Conservation (phyloP, 2,797 vertebrate species). For the Pseudomugil gertrudae region DNA sequence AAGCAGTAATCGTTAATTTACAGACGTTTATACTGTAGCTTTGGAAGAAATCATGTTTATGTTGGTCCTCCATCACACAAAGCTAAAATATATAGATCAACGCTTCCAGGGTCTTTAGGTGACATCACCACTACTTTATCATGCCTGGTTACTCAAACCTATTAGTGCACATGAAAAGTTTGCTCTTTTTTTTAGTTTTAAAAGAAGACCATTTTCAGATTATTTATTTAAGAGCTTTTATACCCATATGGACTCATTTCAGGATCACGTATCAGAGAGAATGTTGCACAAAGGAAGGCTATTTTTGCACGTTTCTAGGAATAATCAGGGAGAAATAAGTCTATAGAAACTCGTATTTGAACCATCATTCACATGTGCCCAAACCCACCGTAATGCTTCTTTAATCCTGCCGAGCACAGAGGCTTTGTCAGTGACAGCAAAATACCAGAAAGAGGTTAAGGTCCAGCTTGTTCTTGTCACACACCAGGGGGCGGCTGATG, state of each 20-base stretch:
- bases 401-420: constrained; percentile 43
- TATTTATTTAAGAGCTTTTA: not conserved
- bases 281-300: constrained; percentile 40
- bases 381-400: constrained; percentile 24
- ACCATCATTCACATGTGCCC: constrained; percentile 53
- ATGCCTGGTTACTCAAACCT: constrained; percentile 1
- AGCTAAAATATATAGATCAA: not conserved
- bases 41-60: not conserved
- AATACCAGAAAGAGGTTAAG: constrained; percentile 60
- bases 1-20: no score
- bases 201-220: not conserved
- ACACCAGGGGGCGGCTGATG: constrained; percentile 68
- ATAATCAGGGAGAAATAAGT: constrained; percentile 43
- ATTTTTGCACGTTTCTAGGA: constrained; percentile 49
- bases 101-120: not conserved
- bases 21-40: not conserved
- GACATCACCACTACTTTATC: not conserved
- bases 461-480: constrained; percentile 67
- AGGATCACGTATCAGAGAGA: constrained; percentile 10
- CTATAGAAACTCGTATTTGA: constrained; percentile 44
- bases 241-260: constrained; percentile 11
- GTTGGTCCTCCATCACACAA: not conserved
- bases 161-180: constrained; percentile 6
- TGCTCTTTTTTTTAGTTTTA: not conserved
- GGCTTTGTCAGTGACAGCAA: constrained; percentile 60